These are phyloP conservation scores for Synergus japonicus DNA, from an alignment of 2,888 invertebrate genomes.

Conservation along the genomic window DNA sequence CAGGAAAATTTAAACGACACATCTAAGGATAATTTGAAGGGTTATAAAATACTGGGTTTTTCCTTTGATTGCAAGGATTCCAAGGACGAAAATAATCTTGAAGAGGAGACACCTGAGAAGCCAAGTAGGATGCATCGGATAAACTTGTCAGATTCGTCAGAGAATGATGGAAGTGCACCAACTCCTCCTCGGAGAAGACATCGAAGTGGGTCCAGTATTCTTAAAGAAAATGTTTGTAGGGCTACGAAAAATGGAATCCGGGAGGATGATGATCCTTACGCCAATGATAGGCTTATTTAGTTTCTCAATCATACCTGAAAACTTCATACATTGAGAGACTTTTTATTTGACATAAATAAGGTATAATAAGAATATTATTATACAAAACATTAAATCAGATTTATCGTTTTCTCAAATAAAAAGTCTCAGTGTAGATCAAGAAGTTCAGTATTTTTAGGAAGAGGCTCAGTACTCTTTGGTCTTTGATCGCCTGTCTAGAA, in stretches of 20 bases:
- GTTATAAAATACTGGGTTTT: constrained; percentile 1
- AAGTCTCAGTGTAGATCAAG: not conserved
- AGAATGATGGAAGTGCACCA: constrained; percentile 59
- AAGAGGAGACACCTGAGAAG: constrained; percentile 66
- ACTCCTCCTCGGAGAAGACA: constrained; percentile 70
- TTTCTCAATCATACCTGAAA: not conserved
- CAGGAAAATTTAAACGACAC: not conserved
- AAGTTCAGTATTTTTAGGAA: not conserved
- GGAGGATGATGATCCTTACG: constrained; percentile 43
- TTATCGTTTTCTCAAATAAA: too few species aligned
- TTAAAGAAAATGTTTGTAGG: constrained; percentile 31
- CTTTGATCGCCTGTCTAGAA: constrained; percentile 20
- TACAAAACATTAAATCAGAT: not conserved
- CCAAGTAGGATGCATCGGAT: constrained; percentile 65
- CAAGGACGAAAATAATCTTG: constrained; percentile 36
- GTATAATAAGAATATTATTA: not conserved
- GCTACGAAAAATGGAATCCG: not conserved
- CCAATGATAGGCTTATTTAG: constrained; percentile 48
- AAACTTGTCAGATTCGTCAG: constrained; percentile 58
- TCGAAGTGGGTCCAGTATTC: constrained; percentile 50
- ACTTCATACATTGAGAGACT: too few species aligned
- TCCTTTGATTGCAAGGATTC: constrained; percentile 27
- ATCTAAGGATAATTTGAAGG: not conserved
- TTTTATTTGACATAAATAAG: too few species aligned
- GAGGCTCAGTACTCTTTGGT: not conserved